Evolutionary conservation across 2,888 invertebrate genomes (phyloP).

Genomic region (Tholera decimalis): DNA sequence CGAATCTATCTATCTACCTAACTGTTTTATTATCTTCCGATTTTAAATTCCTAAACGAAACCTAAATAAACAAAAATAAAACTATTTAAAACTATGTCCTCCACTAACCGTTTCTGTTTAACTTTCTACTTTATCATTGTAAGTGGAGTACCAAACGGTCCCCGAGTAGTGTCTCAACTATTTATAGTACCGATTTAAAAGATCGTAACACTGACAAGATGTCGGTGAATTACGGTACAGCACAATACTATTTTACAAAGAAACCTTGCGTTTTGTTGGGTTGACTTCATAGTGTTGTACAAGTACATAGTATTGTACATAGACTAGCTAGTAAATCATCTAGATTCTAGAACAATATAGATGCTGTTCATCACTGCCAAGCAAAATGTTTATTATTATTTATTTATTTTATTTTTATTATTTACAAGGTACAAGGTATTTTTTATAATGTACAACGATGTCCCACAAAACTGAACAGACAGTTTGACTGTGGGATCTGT

Average conservation of each 20-base stretch:
- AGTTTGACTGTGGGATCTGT: too few species aligned
- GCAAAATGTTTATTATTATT: too few species aligned
- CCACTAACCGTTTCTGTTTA: slow-evolving; percentile 21
- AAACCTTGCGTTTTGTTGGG: slow-evolving; percentile 15
- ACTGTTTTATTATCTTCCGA: too few species aligned
- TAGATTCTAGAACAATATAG: too few species aligned
- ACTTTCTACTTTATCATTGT: slow-evolving; percentile 26
- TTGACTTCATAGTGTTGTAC: neutral
- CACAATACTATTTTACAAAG: slow-evolving; percentile 17
- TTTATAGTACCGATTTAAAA: slow-evolving; percentile 56
- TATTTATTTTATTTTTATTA: too few species aligned
- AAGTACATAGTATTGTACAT: neutral
- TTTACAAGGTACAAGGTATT: too few species aligned
- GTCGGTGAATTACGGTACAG: slow-evolving; percentile 21
- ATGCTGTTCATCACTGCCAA: too few species aligned
- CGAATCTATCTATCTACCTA: too few species aligned
- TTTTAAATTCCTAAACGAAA: neutral
- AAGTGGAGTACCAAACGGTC: slow-evolving; percentile 31
- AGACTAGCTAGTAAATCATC: too few species aligned
- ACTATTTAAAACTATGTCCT: slow-evolving; percentile 21
- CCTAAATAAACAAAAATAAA: slow-evolving; percentile 7
- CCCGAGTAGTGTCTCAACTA: slow-evolving; percentile 36
- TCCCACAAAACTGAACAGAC: too few species aligned
- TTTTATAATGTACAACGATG: too few species aligned
- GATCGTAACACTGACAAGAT: slow-evolving; percentile 50